Evolutionary conservation across 2,113 vertebrate genomes (phyloP), one percentile per base, ranked within the genome.

Genomic region (Epinephelus moara): DNA sequence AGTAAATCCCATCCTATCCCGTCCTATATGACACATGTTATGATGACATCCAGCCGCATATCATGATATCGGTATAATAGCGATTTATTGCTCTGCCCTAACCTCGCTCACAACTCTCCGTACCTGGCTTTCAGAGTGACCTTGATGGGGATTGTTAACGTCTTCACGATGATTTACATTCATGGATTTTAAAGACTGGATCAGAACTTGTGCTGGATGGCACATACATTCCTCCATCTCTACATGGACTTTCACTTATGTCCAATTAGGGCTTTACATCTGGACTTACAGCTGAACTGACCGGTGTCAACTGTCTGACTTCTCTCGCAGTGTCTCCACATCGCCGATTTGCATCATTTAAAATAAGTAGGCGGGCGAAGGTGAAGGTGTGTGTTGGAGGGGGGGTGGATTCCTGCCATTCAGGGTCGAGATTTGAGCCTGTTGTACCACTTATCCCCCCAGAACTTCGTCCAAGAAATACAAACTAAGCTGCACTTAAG

Each of bases 401-500:
- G 17, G 11, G 62, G 30, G 70, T 11, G 40, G 62, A 27, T 61
- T 82, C 61, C 42, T 78, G 40, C 53, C 53, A 25, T 73, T 52
- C 1, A 2, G 13, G 45, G 50, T 75, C 21, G 61, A 64, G 30
- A 74, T 63, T 75, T 53, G 0, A 75, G 77, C 70, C 85, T 84
- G 76, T 70, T 86, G 21, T 19, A 76, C 64, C 63, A 70, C 73
- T 83, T 83, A 68, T 80, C 77, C 75, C 17, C 52, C 68, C 72
- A 82, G 8, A 75, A 62, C 19, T 10, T 40, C 53, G 21, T 91
- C 85, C 88, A 89, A 90, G 77, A 75, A 81, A 72, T 6, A 83
- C 82, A 91, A 80, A 70, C 66, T 68, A 11, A 72, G 27, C 71
- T 74, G 21, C 49, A 78, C 78, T 81, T 60, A 66, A 88, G 84